phyloP scores from a whole-genome alignment of 1,140 invertebrate species.

The Aphaenogaster rudis region DNA sequence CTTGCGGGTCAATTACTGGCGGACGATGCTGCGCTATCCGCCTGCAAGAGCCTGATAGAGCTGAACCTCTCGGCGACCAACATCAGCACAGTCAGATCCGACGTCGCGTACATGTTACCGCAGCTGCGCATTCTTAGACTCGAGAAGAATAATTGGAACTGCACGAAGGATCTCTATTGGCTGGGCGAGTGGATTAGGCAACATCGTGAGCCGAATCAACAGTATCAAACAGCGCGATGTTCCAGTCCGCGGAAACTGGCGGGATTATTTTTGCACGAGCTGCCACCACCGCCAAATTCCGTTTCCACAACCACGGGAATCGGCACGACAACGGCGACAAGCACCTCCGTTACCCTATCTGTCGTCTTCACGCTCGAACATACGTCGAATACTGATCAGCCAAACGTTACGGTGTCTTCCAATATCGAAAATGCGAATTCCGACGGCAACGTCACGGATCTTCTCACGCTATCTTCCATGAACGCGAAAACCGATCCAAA shows the following conservation, averaged over 20 bases:
- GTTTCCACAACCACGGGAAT: conserved; percentile 10
- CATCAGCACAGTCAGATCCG: conserved; percentile 89
- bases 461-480: conserved; percentile 16
- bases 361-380: conserved; percentile 32
- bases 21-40: conserved; percentile 91
- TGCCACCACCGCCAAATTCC: conserved; percentile 78
- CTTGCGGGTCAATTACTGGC: conserved; percentile 90
- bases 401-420: conserved; percentile 61
- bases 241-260: conserved; percentile 79
- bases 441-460: conserved; percentile 16
- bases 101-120: conserved; percentile 91
- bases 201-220: conserved; percentile 86
- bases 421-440: conserved; percentile 37
- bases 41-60: conserved; percentile 90
- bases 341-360: conserved; percentile 43
- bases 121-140: conserved; percentile 89
- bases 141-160: conserved; percentile 89
- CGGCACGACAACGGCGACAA: neutral
- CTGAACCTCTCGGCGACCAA: conserved; percentile 90
- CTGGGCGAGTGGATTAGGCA: conserved; percentile 89
- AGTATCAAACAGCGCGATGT: conserved; percentile 81
- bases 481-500: conserved; percentile 15
- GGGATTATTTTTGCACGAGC: conserved; percentile 84
- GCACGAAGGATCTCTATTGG: conserved; percentile 88
- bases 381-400: conserved; percentile 39